These are phyloP conservation scores for Psilopogon haemacephalus DNA, from an alignment of 2,113 vertebrate genomes.

Conservation along the genomic window DNA sequence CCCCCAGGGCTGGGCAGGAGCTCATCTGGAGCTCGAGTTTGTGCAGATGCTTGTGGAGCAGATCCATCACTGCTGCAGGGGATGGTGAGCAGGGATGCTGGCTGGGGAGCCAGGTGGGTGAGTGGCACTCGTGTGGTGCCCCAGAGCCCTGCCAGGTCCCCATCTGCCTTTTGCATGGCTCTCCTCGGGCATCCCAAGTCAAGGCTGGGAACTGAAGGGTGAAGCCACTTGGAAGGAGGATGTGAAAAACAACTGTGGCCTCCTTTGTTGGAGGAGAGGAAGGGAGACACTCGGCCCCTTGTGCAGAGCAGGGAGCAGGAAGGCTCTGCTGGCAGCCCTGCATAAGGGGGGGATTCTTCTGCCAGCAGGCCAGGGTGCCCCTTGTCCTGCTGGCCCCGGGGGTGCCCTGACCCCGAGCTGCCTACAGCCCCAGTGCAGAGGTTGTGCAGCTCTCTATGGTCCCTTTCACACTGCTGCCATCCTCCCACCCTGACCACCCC, in stretches of 20 bases:
- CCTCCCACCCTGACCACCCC: background rate
- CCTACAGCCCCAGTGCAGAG: background rate
- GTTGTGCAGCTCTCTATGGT: background rate
- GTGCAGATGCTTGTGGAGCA: background rate
- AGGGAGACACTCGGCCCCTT: conserved; percentile 72
- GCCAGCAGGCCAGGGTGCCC: background rate
- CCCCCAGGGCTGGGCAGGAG: background rate
- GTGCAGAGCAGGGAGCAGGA: conserved; percentile 8
- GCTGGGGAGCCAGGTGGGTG: background rate
- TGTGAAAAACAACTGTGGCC: background rate
- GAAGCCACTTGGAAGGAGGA: background rate
- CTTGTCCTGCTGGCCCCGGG: background rate
- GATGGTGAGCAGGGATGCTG: background rate
- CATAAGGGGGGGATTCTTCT: background rate
- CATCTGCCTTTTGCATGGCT: background rate
- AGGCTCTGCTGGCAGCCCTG: background rate
- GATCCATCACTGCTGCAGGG: rapidly evolving
- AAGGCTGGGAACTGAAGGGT: background rate
- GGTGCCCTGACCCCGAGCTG: background rate
- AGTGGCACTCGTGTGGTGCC: background rate
- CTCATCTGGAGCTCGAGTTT: rapidly evolving
- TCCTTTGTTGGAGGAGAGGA: conserved; percentile 60
- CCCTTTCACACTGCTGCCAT: background rate
- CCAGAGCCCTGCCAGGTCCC: background rate
- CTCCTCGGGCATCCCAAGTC: background rate